Conservation (phyloP, 2,113 vertebrate species). For the Phodopus roborovskii region DNA sequence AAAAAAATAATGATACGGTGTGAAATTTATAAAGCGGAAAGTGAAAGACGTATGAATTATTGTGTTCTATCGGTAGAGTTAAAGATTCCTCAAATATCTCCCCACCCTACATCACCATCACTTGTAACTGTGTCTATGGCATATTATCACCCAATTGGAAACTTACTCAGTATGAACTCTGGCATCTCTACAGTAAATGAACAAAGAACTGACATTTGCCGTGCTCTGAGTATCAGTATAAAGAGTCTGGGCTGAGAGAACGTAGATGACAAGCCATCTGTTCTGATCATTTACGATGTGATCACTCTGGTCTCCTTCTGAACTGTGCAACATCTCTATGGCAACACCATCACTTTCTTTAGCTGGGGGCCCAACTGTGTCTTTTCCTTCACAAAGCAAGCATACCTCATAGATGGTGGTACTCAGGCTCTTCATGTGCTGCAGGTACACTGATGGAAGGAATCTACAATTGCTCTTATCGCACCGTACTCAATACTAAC, state of each 20-base stretch:
- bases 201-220: conserved; percentile 31
- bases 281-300: conserved; percentile 61
- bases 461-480: not conserved
- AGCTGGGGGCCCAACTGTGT: not conserved
- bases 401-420: rapidly evolving
- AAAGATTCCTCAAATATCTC: not conserved
- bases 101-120: not conserved
- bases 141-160: not conserved
- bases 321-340: conserved; percentile 61
- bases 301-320: conserved; percentile 51
- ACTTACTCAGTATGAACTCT: not conserved
- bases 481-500: not conserved
- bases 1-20: not conserved
- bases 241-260: conserved; percentile 35
- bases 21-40: not conserved
- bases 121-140: not conserved
- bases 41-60: not conserved
- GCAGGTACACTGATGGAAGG: not conserved
- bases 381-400: not conserved
- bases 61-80: not conserved
- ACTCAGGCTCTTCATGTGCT: not conserved
- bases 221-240: conserved; percentile 32
- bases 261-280: conserved; percentile 66
- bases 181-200: conserved; percentile 37
- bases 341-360: conserved; percentile 64